Evolutionary conservation across 1,140 invertebrate genomes (phyloP), one percentile per base, ranked within the genome.

Genomic region (Campoletis sonorensis): DNA sequence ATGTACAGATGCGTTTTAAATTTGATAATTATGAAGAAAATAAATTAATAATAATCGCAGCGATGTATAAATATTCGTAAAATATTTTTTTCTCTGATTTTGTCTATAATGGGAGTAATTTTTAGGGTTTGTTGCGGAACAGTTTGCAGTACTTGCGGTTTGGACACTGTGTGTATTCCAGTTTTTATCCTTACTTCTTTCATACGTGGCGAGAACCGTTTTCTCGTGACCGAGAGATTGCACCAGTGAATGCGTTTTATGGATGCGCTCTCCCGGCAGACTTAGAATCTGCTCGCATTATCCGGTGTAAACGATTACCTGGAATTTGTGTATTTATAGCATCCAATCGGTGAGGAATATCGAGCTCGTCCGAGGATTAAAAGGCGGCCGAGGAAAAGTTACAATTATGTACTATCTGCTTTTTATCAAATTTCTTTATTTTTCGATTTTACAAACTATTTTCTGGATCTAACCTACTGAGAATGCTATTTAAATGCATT

Each of bases 311-410:
- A 70, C 67, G 67, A 70, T 70, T 70, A 70, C 67, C 30, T 70
- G 67, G 67, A 70, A 70, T 33, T 70, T 70, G 67, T 70, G 27
- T 70, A 70, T 70, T 70, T 70, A 70, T 70, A 70, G 67, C 27
- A 70, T 10, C 67, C 67, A 70, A 70, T 33, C 67, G 23, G 61
- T 23, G 61, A 26, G 27, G 61, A 27, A 67, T 67, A 27, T 67
- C 23, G 10, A 13, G 15, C 21, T 58, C 13, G 54, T n/a, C 54
- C 3, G 40, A 45, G 40, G 40, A 45, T 45, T 11, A 1, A 45
- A 13, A 45, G 40, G 13, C 40, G 40, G 8, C 40, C 40, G 11
- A 45, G 40, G 40, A 45, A 45, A 45, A 45, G 40, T 45, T 58
- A 58, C 54, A 58, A n/a, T n/a, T 58, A 58, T 58, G 21, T 58